Base-by-base conservation (phyloP, 2,113 vertebrate species). In the Cranoglanis bouderius region DNA sequence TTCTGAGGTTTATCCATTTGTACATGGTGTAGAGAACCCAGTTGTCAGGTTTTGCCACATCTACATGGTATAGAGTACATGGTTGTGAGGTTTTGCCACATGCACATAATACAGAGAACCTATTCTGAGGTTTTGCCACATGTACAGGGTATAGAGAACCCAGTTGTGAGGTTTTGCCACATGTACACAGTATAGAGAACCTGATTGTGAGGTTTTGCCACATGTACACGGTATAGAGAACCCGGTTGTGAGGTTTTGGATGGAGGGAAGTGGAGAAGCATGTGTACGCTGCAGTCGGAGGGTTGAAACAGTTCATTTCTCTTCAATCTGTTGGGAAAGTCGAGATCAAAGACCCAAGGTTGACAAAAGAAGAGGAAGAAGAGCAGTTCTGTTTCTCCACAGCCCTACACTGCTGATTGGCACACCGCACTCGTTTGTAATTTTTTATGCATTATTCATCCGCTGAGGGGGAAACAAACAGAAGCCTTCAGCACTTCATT, bases 361-460 rank as follows among this genome's bases (percentile, higher is more conserved):
- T 59, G 82, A 85, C 77, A 85, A 29, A 74, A 67, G 77, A 65
- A 43, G 21, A 85, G 61, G 35, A 81, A 78, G 77, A 57, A 72
- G 35, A 85, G 83, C 13, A 24, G 6, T 7, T 87, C 51, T 59
- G 46, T 85, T 51, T 87, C 88, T 87, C 38, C 75, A 80, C 32
- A 40, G 82, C 59, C 29, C n/a, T 59, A 46, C 24, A 57, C 18
- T 53, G 7, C 85, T 88, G 88, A 90, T 88, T 89, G 88, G 82
- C 86, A 87, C 77, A 46, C 32, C 19, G 26, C 67, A 24, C 82
- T 89, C 84, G 74, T 88, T 90, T 88, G 70, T 90, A 61, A 77
- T 89, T 85, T 53, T 87, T 80, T 86, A 90, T 91, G 86, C 84
- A 91, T 90, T 88, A 89, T 90, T 91, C 81, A 91, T 89, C 78